Evolutionary conservation across 2,113 vertebrate genomes (phyloP).

Genomic region (Oryzias celebensis): DNA sequence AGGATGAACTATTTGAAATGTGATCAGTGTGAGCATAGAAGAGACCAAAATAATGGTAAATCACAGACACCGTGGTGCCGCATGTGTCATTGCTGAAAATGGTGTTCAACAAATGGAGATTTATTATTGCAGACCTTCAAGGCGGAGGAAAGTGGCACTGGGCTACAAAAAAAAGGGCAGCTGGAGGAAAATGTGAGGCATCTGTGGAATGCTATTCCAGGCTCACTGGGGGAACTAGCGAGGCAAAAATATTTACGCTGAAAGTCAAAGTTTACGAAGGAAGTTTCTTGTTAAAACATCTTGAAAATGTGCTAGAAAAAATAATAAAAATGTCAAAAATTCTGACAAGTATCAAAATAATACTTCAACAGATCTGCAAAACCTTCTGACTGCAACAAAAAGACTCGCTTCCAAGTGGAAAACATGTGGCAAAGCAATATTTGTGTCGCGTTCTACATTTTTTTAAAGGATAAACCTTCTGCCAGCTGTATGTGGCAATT

Average conservation of each 20-base stretch:
- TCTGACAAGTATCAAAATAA: neutral
- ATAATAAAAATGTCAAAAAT: neutral
- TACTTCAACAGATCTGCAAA: no score
- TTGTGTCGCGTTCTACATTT: no score
- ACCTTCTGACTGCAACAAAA: no score
- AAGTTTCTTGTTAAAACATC: neutral
- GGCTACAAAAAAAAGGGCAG: conserved; percentile 61
- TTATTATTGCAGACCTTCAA: conserved; percentile 28
- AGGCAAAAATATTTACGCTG: conserved; percentile 60
- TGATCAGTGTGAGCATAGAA: conserved; percentile 19
- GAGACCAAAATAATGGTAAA: conserved; percentile 33
- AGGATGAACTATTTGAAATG: conserved; percentile 27
- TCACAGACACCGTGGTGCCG: conserved; percentile 25
- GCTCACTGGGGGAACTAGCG: conserved; percentile 34
- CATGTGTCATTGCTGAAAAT: conserved; percentile 38
- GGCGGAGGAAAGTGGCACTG: conserved; percentile 66
- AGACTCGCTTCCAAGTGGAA: no score
- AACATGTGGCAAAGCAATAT: no score
- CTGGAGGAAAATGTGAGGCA: conserved; percentile 61
- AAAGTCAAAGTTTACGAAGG: conserved; percentile 31
- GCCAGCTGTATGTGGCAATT: no score
- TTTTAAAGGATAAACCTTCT: no score
- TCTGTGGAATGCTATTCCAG: conserved; percentile 63
- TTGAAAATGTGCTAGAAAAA: neutral
- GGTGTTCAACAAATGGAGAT: conserved; percentile 40